phyloP scores from a whole-genome alignment of 2,888 invertebrate genomes.

The Melieria crassipennis region DNA sequence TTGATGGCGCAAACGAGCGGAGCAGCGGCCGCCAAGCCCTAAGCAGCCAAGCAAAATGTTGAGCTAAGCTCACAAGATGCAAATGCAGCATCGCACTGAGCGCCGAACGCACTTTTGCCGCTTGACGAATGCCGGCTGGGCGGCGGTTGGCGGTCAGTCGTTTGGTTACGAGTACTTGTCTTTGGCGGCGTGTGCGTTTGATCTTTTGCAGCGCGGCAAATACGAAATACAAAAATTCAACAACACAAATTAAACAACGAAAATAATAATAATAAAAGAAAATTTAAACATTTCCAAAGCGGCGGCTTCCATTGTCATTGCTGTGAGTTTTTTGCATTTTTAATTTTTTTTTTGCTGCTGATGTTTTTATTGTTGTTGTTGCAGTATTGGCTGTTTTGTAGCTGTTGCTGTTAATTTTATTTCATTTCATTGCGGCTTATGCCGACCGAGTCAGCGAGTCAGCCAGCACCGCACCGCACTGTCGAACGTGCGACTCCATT shows the following conservation, averaged over 20 bases:
- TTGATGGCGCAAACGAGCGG: not conserved
- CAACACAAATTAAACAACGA: not conserved
- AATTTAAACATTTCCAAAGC: no score
- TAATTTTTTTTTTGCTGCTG: not conserved
- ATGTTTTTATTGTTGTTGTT: constrained; percentile 20
- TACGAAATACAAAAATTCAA: not conserved
- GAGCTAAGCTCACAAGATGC: constrained; percentile 5
- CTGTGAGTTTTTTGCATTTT: not conserved
- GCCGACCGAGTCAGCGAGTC: no score
- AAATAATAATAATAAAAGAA: no score
- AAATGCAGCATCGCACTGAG: not conserved
- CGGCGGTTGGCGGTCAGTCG: not conserved
- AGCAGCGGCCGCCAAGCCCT: not conserved
- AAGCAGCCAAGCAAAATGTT: constrained; percentile 10
- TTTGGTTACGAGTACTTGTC: not conserved
- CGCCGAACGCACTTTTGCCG: no score
- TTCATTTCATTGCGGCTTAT: constrained; percentile 51
- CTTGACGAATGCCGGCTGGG: not conserved
- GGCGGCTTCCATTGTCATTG: no score
- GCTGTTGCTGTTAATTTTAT: constrained; percentile 38
- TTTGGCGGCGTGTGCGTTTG: constrained; percentile 31
- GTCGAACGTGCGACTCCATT: no score
- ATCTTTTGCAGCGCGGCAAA: constrained; percentile 21
- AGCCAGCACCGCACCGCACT: no score
- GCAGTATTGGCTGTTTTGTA: constrained; percentile 12